A percentile compares a stretch with the other conserved stretches of the same genome.
These are phyloP conservation scores for Oscheius onirici DNA, from an alignment of 2,888 invertebrate genomes.

Conservation along the genomic window DNA sequence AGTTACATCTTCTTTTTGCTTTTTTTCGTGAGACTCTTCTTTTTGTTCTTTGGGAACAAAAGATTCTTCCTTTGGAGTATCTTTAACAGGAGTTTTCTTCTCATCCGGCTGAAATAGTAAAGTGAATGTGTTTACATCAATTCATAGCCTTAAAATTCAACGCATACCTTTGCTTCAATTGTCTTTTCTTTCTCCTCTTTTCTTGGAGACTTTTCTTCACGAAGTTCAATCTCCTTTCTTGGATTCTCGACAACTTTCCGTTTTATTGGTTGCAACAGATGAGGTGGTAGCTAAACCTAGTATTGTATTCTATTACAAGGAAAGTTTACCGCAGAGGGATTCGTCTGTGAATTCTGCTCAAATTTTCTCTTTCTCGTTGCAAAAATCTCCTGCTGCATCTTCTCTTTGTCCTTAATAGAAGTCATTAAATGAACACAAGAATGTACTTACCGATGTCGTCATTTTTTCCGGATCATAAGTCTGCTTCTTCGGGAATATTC, in stretches of 20 bases:
- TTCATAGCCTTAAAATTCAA: too few relatives aligned
- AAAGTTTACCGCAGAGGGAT: background rate
- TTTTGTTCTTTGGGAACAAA: too few relatives aligned
- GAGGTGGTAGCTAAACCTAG: background rate
- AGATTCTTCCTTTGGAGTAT: too few relatives aligned
- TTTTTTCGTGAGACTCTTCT: too few relatives aligned
- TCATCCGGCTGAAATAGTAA: too few relatives aligned
- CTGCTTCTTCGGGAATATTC: slow-evolving; percentile 8
- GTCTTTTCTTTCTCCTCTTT: too few relatives aligned
- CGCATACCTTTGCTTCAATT: too few relatives aligned
- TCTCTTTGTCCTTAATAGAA: slow-evolving; percentile 7
- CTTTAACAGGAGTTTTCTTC: too few relatives aligned
- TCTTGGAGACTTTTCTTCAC: background rate
- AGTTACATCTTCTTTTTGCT: too few relatives aligned
- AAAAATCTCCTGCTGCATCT: slow-evolving; percentile 6
- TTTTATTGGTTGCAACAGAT: background rate
- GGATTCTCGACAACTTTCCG: background rate
- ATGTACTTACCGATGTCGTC: background rate
- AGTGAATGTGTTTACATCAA: too few relatives aligned
- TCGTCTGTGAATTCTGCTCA: background rate
- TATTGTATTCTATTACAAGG: background rate
- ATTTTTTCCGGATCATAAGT: slow-evolving; percentile 17
- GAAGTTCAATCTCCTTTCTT: background rate
- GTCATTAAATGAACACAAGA: background rate
- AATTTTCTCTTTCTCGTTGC: background rate